Percentiles rank a stretch among this genome's conserved stretches.
These are phyloP conservation scores for Ptyas mucosa DNA, from an alignment of 2,113 vertebrate genomes.

Conservation along the genomic window DNA sequence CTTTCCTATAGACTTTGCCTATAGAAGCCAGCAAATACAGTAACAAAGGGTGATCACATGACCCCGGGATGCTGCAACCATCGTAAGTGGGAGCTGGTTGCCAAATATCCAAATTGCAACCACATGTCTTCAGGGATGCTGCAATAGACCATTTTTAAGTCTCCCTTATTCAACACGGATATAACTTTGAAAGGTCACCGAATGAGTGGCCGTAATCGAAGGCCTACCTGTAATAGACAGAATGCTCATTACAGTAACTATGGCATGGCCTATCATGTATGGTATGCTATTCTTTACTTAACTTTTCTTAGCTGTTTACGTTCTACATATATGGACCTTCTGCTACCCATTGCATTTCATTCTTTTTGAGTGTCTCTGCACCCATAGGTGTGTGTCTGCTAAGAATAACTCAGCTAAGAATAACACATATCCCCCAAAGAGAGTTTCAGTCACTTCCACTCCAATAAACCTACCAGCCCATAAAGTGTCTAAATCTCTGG, in stretches of 20 bases:
- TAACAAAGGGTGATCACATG: not conserved
- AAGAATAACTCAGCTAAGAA: not conserved
- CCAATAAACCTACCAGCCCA: not conserved
- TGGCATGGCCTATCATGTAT: not conserved
- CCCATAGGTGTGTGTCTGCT: not conserved
- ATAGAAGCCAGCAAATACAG: not conserved
- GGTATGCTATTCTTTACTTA: not conserved
- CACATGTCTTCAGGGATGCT: not conserved
- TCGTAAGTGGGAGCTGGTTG: not conserved
- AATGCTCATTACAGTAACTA: not conserved
- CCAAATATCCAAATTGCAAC: not conserved
- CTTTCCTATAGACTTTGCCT: not conserved
- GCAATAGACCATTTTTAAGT: not conserved
- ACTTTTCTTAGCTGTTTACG: not conserved
- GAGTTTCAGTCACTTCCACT: not conserved
- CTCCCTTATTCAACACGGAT: not conserved
- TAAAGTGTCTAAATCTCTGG: not conserved
- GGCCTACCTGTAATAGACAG: not conserved
- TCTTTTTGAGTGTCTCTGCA: not conserved
- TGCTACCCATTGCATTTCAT: not conserved
- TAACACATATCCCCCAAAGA: not conserved
- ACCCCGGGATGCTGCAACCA: not conserved
- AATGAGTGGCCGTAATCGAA: not conserved
- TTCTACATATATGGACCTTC: not conserved
- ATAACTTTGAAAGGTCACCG: not conserved